phyloP scores from a whole-genome alignment of 2,888 invertebrate genomes.

The Schizaphis graminum region DNA sequence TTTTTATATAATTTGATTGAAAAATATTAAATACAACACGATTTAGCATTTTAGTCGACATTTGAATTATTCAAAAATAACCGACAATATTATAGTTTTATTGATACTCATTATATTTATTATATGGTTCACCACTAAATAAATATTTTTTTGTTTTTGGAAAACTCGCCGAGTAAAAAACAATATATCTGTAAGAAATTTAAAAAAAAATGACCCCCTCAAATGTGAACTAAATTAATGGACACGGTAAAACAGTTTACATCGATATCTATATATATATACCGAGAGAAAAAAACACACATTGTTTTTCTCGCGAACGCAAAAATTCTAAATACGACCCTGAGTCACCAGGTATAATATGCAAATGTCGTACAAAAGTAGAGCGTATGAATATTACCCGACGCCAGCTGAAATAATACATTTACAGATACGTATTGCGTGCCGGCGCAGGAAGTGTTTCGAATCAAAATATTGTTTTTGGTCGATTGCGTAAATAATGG shows the following conservation, averaged over 20 bases:
- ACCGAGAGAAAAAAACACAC: not conserved
- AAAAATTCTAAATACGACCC: conserved; percentile 1
- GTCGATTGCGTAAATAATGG: not conserved
- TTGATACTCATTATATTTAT: too few relatives aligned
- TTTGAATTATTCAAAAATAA: not conserved
- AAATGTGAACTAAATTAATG: not conserved
- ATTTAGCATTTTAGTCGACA: not conserved
- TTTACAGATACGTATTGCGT: not conserved
- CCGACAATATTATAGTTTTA: not conserved
- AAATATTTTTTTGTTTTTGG: not conserved
- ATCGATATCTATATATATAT: not conserved
- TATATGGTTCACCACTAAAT: too few relatives aligned
- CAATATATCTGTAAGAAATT: not conserved
- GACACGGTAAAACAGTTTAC: not conserved
- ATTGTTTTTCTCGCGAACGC: not conserved
- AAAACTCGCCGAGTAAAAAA: not conserved
- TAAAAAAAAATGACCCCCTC: not conserved
- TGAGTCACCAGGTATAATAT: not conserved
- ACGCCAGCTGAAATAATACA: not conserved
- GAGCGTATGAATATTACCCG: not conserved
- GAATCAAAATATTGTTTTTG: conserved; percentile 15
- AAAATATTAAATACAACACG: not conserved
- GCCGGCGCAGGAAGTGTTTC: not conserved
- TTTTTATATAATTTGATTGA: not conserved
- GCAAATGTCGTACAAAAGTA: not conserved